These are phyloP conservation scores for Tamias sibiricus DNA, from an alignment of 2,113 vertebrate species.

Conservation along the genomic window DNA sequence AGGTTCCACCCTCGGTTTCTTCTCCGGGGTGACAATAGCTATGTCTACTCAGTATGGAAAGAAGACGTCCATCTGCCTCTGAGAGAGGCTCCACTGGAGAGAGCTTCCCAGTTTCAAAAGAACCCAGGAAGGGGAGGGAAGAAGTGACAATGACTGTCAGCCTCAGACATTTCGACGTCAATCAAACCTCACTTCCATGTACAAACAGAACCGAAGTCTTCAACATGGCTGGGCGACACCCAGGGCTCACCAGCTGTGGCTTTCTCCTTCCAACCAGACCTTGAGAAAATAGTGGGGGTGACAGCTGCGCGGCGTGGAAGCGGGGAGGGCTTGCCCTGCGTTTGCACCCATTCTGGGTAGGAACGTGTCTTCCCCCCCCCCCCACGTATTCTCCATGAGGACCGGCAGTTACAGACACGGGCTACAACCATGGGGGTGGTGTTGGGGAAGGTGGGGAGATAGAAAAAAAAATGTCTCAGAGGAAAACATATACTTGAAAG, in stretches of 20 bases:
- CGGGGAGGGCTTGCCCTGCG: not conserved
- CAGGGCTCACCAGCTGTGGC: fast-evolving
- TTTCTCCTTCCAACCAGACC: not conserved
- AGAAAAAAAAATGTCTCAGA: too few relatives aligned
- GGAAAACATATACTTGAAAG: not conserved
- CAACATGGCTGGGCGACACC: fast-evolving
- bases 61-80: not conserved
- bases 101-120: not conserved
- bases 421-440: fast-evolving
- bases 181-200: not conserved
- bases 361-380: not conserved
- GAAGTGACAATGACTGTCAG: not conserved
- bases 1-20: fast-evolving
- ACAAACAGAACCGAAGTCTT: too few relatives aligned
- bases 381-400: not conserved
- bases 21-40: not conserved
- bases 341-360: not conserved
- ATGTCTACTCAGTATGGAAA: too few relatives aligned
- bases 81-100: too few relatives aligned
- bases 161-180: not conserved
- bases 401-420: not conserved
- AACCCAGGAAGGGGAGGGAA: not conserved
- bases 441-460: too few relatives aligned
- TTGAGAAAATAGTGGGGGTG: not conserved
- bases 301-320: not conserved